Evolutionary conservation across 2,113 vertebrate species (phyloP).

Genomic region (Callipepla californica): DNA sequence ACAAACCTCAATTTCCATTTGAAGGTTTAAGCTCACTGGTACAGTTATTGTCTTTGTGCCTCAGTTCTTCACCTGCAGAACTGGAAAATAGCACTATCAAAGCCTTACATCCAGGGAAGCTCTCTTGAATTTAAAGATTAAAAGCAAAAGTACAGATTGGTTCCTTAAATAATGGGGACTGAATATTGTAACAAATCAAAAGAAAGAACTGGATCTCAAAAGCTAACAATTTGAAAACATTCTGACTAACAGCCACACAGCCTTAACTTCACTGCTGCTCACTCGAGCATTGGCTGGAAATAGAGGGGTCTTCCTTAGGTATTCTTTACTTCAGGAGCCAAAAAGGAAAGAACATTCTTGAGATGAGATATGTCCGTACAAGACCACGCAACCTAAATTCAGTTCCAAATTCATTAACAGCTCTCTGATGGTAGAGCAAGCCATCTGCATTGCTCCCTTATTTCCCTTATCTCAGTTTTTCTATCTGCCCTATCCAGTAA

Average conservation of each 20-base stretch:
- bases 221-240: not conserved
- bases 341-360: not conserved
- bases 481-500: not conserved
- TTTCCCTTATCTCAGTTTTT: not conserved
- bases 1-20: not conserved
- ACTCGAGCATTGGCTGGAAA: not conserved
- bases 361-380: not conserved
- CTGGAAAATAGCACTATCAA: not conserved
- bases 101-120: not conserved
- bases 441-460: not conserved
- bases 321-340: not conserved
- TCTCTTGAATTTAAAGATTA: not conserved
- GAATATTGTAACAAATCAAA: not conserved
- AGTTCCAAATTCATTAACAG: not conserved
- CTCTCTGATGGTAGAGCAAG: not conserved
- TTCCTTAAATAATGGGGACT: not conserved
- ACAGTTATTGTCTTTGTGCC: not conserved
- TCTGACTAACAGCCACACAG: not conserved
- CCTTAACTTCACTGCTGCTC: not conserved
- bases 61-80: not conserved
- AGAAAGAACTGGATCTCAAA: not conserved
- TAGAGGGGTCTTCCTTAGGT: not conserved
- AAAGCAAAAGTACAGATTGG: not conserved
- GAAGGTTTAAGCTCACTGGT: not conserved
- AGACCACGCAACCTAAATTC: not conserved